A percentile compares a stretch with the other conserved stretches of the same genome.
Evolutionary conservation across 2,888 invertebrate genomes (phyloP).

Genomic region (Andricus quercusramuli): DNA sequence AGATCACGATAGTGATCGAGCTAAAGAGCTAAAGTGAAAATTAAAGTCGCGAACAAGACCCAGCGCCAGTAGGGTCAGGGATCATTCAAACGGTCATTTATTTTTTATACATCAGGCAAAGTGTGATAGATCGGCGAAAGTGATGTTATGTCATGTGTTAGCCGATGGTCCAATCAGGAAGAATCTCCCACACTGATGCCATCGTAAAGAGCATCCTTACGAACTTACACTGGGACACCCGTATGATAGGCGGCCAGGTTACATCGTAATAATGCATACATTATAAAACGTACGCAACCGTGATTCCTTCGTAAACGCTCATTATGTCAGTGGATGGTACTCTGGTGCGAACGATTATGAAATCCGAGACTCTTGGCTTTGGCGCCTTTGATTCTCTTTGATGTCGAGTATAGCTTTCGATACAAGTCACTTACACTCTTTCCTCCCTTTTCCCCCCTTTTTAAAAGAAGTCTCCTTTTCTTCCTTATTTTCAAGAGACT

Average conservation of each 20-base stretch:
- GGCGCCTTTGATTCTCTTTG: conserved; percentile 35
- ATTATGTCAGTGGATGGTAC: conserved; percentile 47
- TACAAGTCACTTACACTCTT: neutral
- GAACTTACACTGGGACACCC: neutral
- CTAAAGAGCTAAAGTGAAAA: conserved; percentile 18
- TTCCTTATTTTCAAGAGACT: no score
- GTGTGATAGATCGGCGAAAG: conserved; percentile 70
- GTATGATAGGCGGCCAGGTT: conserved; percentile 14
- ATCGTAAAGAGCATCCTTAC: conserved; percentile 22
- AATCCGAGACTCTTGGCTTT: conserved; percentile 36
- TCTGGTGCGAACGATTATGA: conserved; percentile 41
- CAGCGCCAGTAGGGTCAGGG: conserved; percentile 29
- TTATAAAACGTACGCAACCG: conserved; percentile 37
- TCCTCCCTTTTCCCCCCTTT: no score
- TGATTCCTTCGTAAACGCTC: conserved; percentile 46
- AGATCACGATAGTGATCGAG: conserved; percentile 9
- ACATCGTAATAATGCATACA: conserved; percentile 26
- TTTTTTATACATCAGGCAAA: conserved; percentile 50
- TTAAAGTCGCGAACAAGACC: conserved; percentile 16
- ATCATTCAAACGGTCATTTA: conserved; percentile 39
- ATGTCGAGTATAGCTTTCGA: neutral
- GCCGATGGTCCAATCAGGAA: conserved; percentile 53
- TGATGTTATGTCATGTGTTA: conserved; percentile 62
- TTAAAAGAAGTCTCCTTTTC: no score
- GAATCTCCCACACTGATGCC: conserved; percentile 38